Conservation (phyloP, 2,113 vertebrate species). For the Pelmatolapia mariae region DNA sequence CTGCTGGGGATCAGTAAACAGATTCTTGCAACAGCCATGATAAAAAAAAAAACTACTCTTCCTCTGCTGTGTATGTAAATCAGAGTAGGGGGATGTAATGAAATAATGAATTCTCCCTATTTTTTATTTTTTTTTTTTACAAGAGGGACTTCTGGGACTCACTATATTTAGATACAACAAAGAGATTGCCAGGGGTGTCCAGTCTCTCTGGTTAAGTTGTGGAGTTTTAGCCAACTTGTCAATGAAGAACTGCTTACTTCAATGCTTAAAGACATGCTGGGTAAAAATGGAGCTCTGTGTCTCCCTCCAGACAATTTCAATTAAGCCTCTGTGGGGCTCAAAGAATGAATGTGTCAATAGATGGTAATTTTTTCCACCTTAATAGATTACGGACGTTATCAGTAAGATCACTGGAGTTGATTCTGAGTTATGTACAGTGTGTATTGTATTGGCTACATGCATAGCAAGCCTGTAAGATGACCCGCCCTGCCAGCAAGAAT, state of each 20-base stretch:
- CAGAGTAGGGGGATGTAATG: conserved; percentile 41
- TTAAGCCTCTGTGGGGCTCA: conserved; percentile 16
- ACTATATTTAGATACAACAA: conserved; percentile 70
- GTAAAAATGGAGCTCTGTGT: conserved; percentile 19
- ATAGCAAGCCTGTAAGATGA: conserved; percentile 48
- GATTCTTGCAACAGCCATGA: conserved; percentile 28
- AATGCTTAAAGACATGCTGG: conserved; percentile 20
- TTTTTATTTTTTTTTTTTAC: not conserved
- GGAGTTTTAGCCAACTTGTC: conserved; percentile 46
- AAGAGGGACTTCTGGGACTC: conserved; percentile 39
- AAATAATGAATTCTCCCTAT: conserved; percentile 51
- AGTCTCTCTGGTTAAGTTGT: conserved; percentile 49
- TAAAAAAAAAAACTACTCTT: conserved; percentile 24
- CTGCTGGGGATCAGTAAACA: conserved; percentile 52
- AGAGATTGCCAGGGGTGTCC: conserved; percentile 64
- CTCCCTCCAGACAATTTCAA: conserved; percentile 34
- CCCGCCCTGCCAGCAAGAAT: conserved; percentile 31
- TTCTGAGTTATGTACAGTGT: not conserved
- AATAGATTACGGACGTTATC: not conserved
- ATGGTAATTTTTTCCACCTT: not conserved
- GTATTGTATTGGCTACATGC: not conserved
- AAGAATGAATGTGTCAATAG: conserved; percentile 1
- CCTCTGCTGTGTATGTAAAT: conserved; percentile 60
- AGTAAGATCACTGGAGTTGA: not conserved
- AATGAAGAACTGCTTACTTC: conserved; percentile 22